Evolutionary conservation across 2,113 vertebrate genomes (phyloP).

Genomic region (Halcyon malimbica): DNA sequence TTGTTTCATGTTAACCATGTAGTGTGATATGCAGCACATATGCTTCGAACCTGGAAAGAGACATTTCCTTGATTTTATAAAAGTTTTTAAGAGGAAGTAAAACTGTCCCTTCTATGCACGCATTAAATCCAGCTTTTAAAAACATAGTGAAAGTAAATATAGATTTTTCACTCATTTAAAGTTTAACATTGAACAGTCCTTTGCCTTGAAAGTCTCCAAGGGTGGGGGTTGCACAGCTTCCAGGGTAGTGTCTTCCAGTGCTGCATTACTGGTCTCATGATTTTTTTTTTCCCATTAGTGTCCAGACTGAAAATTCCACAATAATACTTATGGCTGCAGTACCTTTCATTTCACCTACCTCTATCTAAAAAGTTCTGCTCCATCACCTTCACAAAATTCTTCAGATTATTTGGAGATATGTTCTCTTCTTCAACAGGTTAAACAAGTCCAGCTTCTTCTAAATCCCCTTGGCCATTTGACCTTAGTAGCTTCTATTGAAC

Average conservation of each 20-base stretch:
- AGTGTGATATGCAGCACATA: background rate
- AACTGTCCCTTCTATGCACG: background rate
- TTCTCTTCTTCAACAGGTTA: background rate
- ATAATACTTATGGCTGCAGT: background rate
- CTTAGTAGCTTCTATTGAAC: background rate
- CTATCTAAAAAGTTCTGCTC: background rate
- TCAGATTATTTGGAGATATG: background rate
- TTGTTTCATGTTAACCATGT: background rate
- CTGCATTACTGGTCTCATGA: background rate
- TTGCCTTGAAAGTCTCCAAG: background rate
- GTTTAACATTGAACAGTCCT: background rate
- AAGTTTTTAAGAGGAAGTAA: background rate
- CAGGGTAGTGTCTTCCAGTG: background rate
- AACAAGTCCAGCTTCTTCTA: background rate
- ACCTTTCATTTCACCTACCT: background rate
- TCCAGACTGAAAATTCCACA: background rate
- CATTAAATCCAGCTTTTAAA: background rate
- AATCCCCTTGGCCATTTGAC: background rate
- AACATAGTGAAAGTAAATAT: background rate
- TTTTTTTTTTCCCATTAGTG: background rate
- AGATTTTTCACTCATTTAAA: background rate
- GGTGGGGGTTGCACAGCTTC: rapidly evolving
- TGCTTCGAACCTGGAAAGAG: background rate
- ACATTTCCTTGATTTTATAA: background rate
- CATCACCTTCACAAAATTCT: background rate